Base-by-base conservation (phyloP, 2,797 vertebrate genomes). In the Betta splendens region DNA sequence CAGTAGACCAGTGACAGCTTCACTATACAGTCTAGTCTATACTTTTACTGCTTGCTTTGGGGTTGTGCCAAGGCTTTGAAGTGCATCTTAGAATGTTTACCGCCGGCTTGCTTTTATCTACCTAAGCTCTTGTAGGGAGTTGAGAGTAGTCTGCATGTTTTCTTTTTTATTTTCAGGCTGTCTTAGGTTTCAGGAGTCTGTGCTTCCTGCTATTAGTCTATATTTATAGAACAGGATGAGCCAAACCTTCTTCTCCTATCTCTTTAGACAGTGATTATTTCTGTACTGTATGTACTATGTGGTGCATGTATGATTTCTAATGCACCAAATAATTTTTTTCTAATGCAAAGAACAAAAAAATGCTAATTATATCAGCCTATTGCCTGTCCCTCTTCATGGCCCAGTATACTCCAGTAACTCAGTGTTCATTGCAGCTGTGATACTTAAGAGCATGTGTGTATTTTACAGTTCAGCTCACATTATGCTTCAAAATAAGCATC, bases 391-490 rank as follows among this genome's bases (percentile, higher is more conserved):
- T 77, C 33, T 22, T 26, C 25, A 28, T 68, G 57, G 75, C 75
- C 80, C 64, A 61, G 43, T 60, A 48, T 65, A 28, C 46, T n/a
- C n/a, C n/a, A n/a, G n/a, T 46, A 37, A 4, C 56, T 85, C 51
- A 38, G 18, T 60, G 55, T 65, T 64, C 65, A 69, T 55, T 49
- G 40, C 69, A 66, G 51, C 65, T 61, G 43, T 71, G 59, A 76
- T 10, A 13, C 56, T 64, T 61, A 29, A 43, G 26, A 76, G 51
- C 75, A 77, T 85, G 72, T 86, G 80, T 73, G 69, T 70, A 49
- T 81, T 84, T 84, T 58, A 70, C 31, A 31, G 81, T 71, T 63
- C 79, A 81, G 45, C 59, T 85, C 63, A 51, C 72, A 68, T 74
- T 60, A 58, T 57, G 42, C 56, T 44, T 25, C 16, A 4, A 31